A percentile compares a stretch with the other conserved stretches of the same genome.
Conservation (phyloP, 2,888 invertebrate species). For the Scaeva pyrastri region DNA sequence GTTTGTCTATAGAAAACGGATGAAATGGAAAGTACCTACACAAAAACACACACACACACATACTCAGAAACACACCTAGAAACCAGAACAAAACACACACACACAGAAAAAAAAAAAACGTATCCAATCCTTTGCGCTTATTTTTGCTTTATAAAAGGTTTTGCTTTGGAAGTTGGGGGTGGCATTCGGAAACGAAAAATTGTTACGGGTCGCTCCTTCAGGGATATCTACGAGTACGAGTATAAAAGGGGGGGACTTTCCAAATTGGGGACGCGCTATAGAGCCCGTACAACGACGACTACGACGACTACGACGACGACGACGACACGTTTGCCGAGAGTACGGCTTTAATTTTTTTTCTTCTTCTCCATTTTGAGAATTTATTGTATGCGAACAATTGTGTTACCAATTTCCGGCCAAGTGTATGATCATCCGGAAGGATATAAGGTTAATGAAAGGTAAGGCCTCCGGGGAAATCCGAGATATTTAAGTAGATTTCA, state of each 20-base stretch:
- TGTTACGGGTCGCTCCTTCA: constrained; percentile 69
- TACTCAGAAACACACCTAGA: background rate
- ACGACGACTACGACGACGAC: background rate
- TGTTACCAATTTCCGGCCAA: constrained; percentile 72
- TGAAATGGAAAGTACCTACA: constrained; percentile 52
- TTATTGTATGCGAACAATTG: constrained; percentile 75
- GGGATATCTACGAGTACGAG: too few species aligned
- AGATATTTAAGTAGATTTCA: constrained; percentile 59
- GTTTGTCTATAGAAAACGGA: constrained; percentile 19
- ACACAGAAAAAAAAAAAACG: background rate
- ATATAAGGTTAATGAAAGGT: constrained; percentile 75
- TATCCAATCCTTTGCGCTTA: constrained; percentile 54
- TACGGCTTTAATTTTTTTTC: constrained; percentile 52
- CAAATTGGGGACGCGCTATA: constrained; percentile 56
- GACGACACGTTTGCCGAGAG: constrained; percentile 36
- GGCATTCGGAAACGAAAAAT: constrained; percentile 43
- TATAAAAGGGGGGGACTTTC: constrained; percentile 34
- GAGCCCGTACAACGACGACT: constrained; percentile 4
- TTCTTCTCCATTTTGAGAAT: constrained; percentile 41
- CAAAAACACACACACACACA: background rate
- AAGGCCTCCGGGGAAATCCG: constrained; percentile 51
- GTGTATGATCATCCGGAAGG: constrained; percentile 71
- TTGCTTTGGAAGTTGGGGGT: constrained; percentile 23
- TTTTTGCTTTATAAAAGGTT: constrained; percentile 18
- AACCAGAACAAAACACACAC: too few species aligned